phyloP scores from a whole-genome alignment of 53 echinoderm and acorn worm species.

The Temnopleurus reevesii region DNA sequence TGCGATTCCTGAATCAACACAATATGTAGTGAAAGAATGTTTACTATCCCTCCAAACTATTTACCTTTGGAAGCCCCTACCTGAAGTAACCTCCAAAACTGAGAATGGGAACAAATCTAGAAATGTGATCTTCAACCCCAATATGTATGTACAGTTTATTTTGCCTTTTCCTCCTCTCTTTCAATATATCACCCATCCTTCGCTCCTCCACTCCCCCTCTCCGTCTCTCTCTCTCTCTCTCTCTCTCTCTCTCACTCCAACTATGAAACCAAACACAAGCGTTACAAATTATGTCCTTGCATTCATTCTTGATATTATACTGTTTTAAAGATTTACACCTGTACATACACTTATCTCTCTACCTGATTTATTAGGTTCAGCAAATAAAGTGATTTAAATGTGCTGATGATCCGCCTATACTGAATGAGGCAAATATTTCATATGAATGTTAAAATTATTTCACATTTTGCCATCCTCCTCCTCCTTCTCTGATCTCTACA shows the following conservation, averaged over 20 bases:
- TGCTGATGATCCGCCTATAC: not conserved
- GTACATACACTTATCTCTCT: no score
- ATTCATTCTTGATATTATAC: no score
- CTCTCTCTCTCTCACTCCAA: not conserved
- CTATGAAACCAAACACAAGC: no score
- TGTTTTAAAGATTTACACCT: no score
- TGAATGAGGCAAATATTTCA: not conserved
- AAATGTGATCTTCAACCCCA: slow-evolving; percentile 26
- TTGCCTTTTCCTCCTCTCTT: not conserved
- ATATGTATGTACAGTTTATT: not conserved
- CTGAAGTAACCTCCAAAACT: not conserved
- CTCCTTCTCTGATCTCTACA: not conserved
- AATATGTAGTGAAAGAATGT: slow-evolving; percentile 5
- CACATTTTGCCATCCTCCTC: not conserved
- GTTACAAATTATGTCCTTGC: no score
- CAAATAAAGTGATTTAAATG: not conserved
- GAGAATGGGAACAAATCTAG: slow-evolving; percentile 12
- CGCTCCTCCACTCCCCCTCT: not conserved
- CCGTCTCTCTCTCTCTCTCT: not conserved
- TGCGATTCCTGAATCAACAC: slow-evolving; percentile 35
- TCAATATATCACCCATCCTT: no score
- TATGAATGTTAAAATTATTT: not conserved
- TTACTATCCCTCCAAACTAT: slow-evolving; percentile 28
- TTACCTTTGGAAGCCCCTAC: slow-evolving; percentile 30
- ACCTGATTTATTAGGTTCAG: no score